These are phyloP conservation scores for Drosophila erecta DNA, from an alignment of 1,140 invertebrate species.

Conservation along the genomic window DNA sequence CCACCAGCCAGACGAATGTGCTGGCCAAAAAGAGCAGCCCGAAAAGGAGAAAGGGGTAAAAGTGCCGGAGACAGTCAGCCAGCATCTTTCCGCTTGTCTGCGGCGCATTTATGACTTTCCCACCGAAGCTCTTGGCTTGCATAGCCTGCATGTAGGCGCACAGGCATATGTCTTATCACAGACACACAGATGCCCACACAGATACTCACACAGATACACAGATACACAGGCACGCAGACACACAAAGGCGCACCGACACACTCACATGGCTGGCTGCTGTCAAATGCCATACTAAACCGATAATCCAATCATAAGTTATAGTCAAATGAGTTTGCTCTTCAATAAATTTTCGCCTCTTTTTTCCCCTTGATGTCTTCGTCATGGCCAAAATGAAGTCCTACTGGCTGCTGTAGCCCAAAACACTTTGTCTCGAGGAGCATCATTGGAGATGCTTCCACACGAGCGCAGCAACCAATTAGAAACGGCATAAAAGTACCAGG, in stretches of 20 bases:
- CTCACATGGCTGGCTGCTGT: constrained; percentile 53
- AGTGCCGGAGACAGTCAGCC: constrained; percentile 54
- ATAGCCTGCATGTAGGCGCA: constrained; percentile 75
- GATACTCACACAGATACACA: constrained; percentile 21
- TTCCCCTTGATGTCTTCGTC: constrained; percentile 33
- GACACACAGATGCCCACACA: constrained; percentile 34
- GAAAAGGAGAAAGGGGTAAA: neutral
- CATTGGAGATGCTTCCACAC: constrained; percentile 29
- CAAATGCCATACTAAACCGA: constrained; percentile 81
- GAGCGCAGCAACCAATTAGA: constrained; percentile 31
- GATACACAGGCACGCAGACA: constrained; percentile 16
- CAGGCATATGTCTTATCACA: constrained; percentile 75
- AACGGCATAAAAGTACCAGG: neutral
- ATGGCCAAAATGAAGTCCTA: constrained; percentile 21
- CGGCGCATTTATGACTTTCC: constrained; percentile 77
- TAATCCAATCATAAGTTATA: constrained; percentile 82
- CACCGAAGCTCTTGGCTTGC: constrained; percentile 30
- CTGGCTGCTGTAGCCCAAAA: constrained; percentile 30
- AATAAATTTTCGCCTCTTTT: constrained; percentile 71
- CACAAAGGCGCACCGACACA: constrained; percentile 12
- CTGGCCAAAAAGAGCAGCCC: constrained; percentile 41
- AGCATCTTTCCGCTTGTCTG: constrained; percentile 81
- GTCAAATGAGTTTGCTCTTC: constrained; percentile 81
- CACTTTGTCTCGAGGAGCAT: constrained; percentile 35
- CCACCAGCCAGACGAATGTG: constrained; percentile 33